A percentile compares a stretch with the other conserved stretches of the same genome.
Evolutionary conservation across 2,888 invertebrate species (phyloP).

Genomic region (Drosophila helvetica): DNA sequence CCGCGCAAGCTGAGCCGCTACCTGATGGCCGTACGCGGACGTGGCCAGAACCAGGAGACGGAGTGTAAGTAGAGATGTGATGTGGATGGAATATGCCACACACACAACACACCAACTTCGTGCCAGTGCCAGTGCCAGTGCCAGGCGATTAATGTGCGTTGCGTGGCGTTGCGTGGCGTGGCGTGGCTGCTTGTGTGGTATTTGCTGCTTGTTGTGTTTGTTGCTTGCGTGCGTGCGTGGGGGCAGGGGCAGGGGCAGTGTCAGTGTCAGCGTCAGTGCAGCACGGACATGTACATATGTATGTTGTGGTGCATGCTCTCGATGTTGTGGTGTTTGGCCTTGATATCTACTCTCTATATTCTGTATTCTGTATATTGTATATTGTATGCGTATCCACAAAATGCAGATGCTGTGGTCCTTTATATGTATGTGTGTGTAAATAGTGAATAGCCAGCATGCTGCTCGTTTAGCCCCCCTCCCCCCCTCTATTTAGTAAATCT

Average conservation of each 20-base stretch:
- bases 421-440: neutral
- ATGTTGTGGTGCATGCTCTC: conserved; percentile 1
- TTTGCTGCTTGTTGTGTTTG: conserved; percentile 1
- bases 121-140: no score
- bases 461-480: neutral
- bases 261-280: neutral
- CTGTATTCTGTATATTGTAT: no score
- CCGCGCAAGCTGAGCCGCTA: conserved; percentile 73
- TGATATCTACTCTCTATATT: neutral
- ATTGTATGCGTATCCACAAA: no score
- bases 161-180: neutral
- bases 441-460: neutral
- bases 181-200: neutral
- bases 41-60: conserved; percentile 34
- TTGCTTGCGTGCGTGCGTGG: neutral
- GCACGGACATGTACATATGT: no score
- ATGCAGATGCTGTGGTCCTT: no score
- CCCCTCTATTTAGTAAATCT: neutral
- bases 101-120: neutral
- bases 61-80: conserved; percentile 42
- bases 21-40: conserved; percentile 79
- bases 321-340: neutral
- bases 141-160: neutral
- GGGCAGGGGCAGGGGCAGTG: neutral
- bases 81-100: neutral